Conservation (phyloP, 2,888 invertebrate genomes). For the Trachelus tabidus region DNA sequence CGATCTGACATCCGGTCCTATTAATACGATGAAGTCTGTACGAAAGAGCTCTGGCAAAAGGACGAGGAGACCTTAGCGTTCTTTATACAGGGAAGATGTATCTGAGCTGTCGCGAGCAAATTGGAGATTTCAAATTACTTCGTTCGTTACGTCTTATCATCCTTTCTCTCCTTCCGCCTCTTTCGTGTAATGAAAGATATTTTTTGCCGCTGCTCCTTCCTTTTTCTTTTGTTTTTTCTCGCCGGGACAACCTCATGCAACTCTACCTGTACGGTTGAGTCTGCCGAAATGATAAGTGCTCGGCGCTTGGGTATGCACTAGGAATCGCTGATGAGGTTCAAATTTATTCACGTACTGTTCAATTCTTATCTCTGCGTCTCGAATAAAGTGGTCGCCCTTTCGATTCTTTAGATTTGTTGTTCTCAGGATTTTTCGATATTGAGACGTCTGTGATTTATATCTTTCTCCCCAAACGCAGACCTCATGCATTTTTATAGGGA, state of each 20-base stretch:
- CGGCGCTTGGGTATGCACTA: background rate
- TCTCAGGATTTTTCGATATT: background rate
- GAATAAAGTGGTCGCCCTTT: background rate
- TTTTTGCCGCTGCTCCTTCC: background rate
- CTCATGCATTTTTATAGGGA: background rate
- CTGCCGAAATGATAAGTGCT: background rate
- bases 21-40: constrained; percentile 1
- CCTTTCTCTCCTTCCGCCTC: background rate
- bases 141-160: background rate
- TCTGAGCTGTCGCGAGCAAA: constrained; percentile 6
- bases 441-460: background rate
- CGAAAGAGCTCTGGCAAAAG: background rate
- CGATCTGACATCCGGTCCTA: background rate
- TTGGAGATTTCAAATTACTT: constrained; percentile 1
- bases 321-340: background rate
- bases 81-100: background rate
- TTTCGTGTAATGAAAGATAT: background rate
- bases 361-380: background rate
- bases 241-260: background rate
- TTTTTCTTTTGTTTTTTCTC: background rate
- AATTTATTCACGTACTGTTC: background rate
- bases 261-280: background rate
- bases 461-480: background rate
- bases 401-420: background rate
- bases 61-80: background rate